phyloP scores from a whole-genome alignment of 37 sponge, comb jelly and placozoan genomes.

The Theonella swinhoei region DNA sequence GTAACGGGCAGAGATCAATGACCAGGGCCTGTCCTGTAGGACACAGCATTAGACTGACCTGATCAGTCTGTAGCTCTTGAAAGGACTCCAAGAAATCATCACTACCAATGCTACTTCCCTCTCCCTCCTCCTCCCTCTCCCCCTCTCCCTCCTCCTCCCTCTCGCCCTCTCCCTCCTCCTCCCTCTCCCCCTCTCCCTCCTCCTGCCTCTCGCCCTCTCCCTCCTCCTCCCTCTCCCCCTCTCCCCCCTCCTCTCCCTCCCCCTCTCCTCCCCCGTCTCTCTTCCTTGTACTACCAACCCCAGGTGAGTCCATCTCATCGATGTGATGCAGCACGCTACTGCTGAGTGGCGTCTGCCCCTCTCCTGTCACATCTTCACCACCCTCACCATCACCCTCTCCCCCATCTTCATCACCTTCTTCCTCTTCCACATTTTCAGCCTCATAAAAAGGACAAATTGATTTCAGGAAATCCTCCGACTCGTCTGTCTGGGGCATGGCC shows the following conservation, averaged over 20 bases:
- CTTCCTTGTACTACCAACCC: background rate
- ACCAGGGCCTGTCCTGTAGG: background rate
- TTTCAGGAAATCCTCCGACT: conserved; percentile 57
- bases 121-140: conserved; percentile 4
- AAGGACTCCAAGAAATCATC: conserved; percentile 32
- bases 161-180: background rate
- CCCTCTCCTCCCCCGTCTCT: background rate
- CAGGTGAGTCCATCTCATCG: background rate
- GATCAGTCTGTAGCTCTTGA: conserved; percentile 28
- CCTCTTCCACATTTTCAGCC: conserved; percentile 9
- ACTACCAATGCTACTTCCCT: background rate
- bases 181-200: background rate
- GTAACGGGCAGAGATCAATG: background rate
- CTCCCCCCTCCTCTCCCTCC: conserved; percentile 7
- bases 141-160: background rate
- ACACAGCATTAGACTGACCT: no score
- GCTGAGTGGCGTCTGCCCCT: conserved; percentile 2
- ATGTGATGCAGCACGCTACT: background rate
- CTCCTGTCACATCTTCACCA: conserved; percentile 6
- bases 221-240: conserved; percentile 14
- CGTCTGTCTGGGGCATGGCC: conserved; percentile 70
- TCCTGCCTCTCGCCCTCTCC: background rate
- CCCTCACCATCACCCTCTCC: background rate
- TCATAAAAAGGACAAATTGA: conserved; percentile 51
- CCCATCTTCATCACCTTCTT: conserved; percentile 4